These are phyloP conservation scores for Acanthosoma haemorrhoidale DNA, from an alignment of 2,888 invertebrate genomes.

Conservation along the genomic window DNA sequence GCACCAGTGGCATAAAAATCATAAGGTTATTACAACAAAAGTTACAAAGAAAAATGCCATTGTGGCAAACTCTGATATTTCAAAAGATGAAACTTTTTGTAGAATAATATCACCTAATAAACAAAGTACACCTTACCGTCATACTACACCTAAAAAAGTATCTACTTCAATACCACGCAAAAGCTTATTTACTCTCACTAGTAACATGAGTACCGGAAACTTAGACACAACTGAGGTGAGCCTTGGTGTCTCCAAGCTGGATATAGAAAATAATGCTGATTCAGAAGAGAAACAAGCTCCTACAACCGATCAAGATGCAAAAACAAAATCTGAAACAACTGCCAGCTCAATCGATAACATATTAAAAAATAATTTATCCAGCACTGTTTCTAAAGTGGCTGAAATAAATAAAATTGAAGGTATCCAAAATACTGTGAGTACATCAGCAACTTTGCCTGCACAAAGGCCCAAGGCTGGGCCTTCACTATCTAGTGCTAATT, in stretches of 20 bases:
- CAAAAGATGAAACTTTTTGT: conserved; percentile 11
- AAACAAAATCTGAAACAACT: neutral
- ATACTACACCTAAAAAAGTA: conserved; percentile 1
- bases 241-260: neutral
- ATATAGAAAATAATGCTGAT: neutral
- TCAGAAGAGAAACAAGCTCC: neutral
- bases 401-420: neutral
- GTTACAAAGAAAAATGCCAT: neutral
- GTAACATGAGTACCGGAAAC: neutral
- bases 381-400: neutral
- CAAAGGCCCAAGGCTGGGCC: neutral
- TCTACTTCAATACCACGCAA: neutral
- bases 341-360: neutral
- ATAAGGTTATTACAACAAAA: conserved; percentile 34
- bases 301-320: neutral
- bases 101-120: conserved; percentile 15
- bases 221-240: neutral
- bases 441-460: neutral
- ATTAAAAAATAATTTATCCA: neutral
- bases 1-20: conserved; percentile 34
- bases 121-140: neutral
- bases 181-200: conserved; percentile 17
- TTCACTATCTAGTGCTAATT: neutral
- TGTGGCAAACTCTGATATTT: neutral
- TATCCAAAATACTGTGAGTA: neutral